These are phyloP conservation scores for Argyra leucocephala DNA, from an alignment of 2,888 invertebrate genomes.

Conservation along the genomic window DNA sequence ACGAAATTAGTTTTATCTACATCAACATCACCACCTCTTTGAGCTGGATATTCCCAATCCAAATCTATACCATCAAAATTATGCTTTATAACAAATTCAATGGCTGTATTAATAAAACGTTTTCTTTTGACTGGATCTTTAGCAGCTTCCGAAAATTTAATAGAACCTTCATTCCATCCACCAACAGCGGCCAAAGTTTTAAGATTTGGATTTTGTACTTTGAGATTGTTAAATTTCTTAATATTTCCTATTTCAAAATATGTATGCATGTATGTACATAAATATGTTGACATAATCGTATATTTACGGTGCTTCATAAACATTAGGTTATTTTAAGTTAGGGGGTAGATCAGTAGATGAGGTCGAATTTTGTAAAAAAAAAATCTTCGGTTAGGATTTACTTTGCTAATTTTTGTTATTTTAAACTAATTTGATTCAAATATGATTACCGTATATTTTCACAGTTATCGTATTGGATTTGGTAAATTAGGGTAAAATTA, in stretches of 20 bases:
- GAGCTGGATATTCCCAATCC: slow-evolving; percentile 54
- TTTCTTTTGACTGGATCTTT: slow-evolving; percentile 34
- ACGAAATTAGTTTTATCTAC: slow-evolving; percentile 38
- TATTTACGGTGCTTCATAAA: too few species aligned
- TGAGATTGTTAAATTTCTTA: slow-evolving; percentile 39
- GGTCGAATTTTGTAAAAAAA: too few species aligned
- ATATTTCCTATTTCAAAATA: slow-evolving; percentile 30
- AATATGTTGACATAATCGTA: too few species aligned
- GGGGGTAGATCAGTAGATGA: too few species aligned
- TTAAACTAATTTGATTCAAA: too few species aligned
- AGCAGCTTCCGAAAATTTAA: slow-evolving; percentile 45
- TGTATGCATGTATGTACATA: neutral
- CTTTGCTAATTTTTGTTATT: too few species aligned
- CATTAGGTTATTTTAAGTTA: too few species aligned
- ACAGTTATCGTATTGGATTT: too few species aligned
- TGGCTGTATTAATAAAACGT: slow-evolving; percentile 30
- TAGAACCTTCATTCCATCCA: slow-evolving; percentile 47
- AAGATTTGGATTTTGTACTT: slow-evolving; percentile 39
- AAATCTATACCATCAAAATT: slow-evolving; percentile 52
- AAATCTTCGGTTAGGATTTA: too few species aligned
- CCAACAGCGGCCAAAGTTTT: slow-evolving; percentile 43
- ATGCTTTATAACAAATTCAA: slow-evolving; percentile 33
- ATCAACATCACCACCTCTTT: slow-evolving; percentile 35
- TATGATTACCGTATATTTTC: too few species aligned
- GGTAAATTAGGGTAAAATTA: too few species aligned